Base-by-base conservation (phyloP, 2,888 invertebrate species). In the Glyphotaelius pellucidus region DNA sequence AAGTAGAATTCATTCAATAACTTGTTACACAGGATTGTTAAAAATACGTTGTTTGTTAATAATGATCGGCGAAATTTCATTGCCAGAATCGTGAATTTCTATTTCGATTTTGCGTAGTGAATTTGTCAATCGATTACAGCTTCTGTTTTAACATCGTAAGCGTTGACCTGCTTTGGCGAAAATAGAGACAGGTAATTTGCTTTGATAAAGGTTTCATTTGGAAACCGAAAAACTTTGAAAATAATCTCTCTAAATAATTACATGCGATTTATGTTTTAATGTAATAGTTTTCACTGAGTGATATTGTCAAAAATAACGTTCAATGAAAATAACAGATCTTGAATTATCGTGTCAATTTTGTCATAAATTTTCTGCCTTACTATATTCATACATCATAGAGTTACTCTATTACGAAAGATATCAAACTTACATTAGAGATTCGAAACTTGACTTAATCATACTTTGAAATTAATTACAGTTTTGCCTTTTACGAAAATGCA, bases 211-310 rank as follows among this genome's bases (percentile, higher is more conserved):
- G 86, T 47, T 42, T 15, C 47, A 14, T 30, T 86, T 14, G 86
- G 32, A 83, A 42, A 42, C 47, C 86, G 83, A 86, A 30, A n/a
- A 86, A n/a, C 38, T 86, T 86, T 86, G 9, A 42, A 86, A 86
- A 86, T 42, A 86, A 42, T 42, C 47, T 47, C 38, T 42, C 3
- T 5, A 86, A 30, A 19, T 83, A 83, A 83, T 83, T 35, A 32
- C 0, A 15, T 15, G 3, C 19, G 15, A 19, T 19, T 19, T 0
- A 67, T 19, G 4, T 67, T n/a, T 67, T 7, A 67, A 67, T 83
- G 32, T 35, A 9, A 83, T 83, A 25, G 31, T 83, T 83, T 67
- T 9, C 25, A 9, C 9, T 83, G 12, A 11, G 2, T 9, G 9
- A 81, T 81, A 81, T 32, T 81, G 3, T 81, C 1, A 30, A 31